Evolutionary conservation across 2,888 invertebrate species (phyloP).

Genomic region (Yponomeuta cagnagella): DNA sequence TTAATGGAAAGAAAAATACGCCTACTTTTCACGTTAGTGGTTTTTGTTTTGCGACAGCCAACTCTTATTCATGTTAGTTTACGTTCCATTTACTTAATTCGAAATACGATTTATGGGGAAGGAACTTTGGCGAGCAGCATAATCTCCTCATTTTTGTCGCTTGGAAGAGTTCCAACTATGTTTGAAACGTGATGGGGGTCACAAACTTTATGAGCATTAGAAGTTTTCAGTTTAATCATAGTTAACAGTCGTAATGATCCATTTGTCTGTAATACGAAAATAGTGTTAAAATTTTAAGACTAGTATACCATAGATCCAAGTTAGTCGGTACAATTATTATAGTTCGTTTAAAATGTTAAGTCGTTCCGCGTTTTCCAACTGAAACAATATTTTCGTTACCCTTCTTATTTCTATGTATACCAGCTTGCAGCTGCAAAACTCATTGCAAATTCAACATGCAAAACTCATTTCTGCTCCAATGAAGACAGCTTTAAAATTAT

Average conservation of each 20-base stretch:
- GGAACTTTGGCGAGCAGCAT: constrained; percentile 24
- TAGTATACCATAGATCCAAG: too few species aligned
- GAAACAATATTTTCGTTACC: neutral
- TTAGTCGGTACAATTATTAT: neutral
- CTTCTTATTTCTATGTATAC: constrained; percentile 3
- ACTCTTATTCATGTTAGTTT: constrained; percentile 15
- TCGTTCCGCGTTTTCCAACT: neutral
- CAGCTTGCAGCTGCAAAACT: neutral
- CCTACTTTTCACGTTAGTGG: neutral
- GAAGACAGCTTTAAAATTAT: neutral
- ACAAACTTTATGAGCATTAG: constrained; percentile 2
- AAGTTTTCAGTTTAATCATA: neutral
- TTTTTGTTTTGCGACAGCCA: neutral
- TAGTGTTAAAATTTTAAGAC: too few species aligned
- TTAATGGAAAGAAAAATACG: constrained; percentile 4
- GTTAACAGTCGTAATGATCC: too few species aligned
- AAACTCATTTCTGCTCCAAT: constrained; percentile 3
- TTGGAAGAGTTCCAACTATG: constrained; percentile 28
- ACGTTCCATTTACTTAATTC: constrained; percentile 19
- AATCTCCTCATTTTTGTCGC: constrained; percentile 25
- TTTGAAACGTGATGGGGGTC: constrained; percentile 17
- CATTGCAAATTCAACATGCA: constrained; percentile 5
- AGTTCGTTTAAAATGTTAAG: neutral
- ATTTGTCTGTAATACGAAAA: too few species aligned
- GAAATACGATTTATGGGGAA: constrained; percentile 22